Conservation (phyloP, 1,140 invertebrate species). For the Lordiphosa stackelbergi region DNA sequence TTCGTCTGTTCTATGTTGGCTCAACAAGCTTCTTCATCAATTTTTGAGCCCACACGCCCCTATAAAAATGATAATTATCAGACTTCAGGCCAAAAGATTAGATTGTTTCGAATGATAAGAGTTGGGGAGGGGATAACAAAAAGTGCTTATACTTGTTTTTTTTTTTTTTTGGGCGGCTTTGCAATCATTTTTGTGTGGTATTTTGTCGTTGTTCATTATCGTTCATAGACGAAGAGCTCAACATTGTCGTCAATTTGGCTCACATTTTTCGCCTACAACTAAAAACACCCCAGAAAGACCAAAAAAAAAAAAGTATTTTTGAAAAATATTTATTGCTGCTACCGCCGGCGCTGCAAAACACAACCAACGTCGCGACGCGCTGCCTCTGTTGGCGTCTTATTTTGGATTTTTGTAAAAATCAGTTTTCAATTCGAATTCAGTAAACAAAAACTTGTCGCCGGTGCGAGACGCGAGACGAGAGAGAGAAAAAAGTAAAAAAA, state of each 20-base stretch:
- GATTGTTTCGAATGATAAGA: conserved; percentile 49
- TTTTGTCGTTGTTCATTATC: conserved; percentile 38
- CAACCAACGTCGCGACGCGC: conserved; percentile 14
- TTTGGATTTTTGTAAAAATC: conserved; percentile 70
- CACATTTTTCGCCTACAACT: conserved; percentile 21
- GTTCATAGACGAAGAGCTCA: conserved; percentile 40
- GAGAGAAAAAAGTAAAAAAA: conserved; percentile 24
- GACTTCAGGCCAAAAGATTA: conserved; percentile 34
- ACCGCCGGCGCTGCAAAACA: conserved; percentile 1
- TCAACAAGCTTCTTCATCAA: neutral
- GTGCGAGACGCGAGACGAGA: conserved; percentile 63
- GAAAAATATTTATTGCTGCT: conserved; percentile 65
- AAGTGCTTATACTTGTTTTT: conserved; percentile 6
- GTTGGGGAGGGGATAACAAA: conserved; percentile 2
- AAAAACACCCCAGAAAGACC: conserved; percentile 32
- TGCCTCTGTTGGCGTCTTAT: conserved; percentile 31
- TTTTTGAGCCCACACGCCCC: conserved; percentile 1
- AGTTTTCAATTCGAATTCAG: conserved; percentile 74
- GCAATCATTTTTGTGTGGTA: conserved; percentile 23
- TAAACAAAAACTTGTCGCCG: conserved; percentile 77
- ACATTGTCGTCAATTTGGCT: conserved; percentile 3
- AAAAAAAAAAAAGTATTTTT: conserved; percentile 59
- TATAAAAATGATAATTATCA: conserved; percentile 58
- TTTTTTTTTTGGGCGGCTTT: conserved; percentile 3
- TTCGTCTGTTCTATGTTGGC: no score